Conservation (phyloP, 1,140 invertebrate genomes). For the Drosophila melanogaster region Release_6_plus_ISO1_MT NT_033777.3:23039501-23040000, state of each 20-base stretch:
- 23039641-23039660: background rate
- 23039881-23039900: slow-evolving; percentile 67
- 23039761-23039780: background rate
- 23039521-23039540: slow-evolving; percentile 6
- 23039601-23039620: slow-evolving; percentile 56
- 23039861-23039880: slow-evolving; percentile 69
- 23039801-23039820: slow-evolving; percentile 54
- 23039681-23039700: slow-evolving; percentile 45
- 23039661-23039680: slow-evolving; percentile 19
- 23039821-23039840: slow-evolving; percentile 78
- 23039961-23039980: too few relatives aligned
- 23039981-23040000: background rate
- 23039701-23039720: slow-evolving; percentile 7
- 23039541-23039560: slow-evolving; percentile 30
- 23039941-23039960: background rate
- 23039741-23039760: background rate
- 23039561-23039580: slow-evolving; percentile 35
- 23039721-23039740: background rate
- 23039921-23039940: slow-evolving; percentile 12
- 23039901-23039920: slow-evolving; percentile 31
- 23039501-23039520: slow-evolving; percentile 9
- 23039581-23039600: slow-evolving; percentile 69
- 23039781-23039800: slow-evolving; percentile 11
- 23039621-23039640: slow-evolving; percentile 32
- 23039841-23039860: slow-evolving; percentile 67